These are phyloP conservation scores for Zaprionus nigranus DNA, from an alignment of 1,140 invertebrate genomes.

Conservation along the genomic window DNA sequence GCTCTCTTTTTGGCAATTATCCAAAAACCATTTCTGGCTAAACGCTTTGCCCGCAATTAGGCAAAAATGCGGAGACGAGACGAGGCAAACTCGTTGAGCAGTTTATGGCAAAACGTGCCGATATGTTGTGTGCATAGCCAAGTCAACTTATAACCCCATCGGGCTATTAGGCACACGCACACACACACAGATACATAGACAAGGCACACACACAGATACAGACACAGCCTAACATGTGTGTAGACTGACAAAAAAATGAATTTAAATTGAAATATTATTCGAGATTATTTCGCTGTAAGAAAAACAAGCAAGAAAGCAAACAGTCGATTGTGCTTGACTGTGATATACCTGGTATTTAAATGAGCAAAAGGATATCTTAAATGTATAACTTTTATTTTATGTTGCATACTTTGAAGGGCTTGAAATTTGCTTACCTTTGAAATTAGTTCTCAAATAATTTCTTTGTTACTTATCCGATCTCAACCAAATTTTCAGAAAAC, in stretches of 20 bases:
- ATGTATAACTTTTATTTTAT: too few relatives aligned
- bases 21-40: slow-evolving; percentile 51
- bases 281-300: neutral
- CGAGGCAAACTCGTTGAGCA: slow-evolving; percentile 21
- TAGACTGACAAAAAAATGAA: neutral
- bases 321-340: too few relatives aligned
- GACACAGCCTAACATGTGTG: neutral
- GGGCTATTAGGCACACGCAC: slow-evolving; percentile 4
- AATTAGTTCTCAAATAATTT: too few relatives aligned
- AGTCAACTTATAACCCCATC: slow-evolving; percentile 10
- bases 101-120: slow-evolving; percentile 35
- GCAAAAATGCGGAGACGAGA: slow-evolving; percentile 27
- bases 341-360: too few relatives aligned
- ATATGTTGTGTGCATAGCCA: slow-evolving; percentile 30
- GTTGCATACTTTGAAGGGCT: too few relatives aligned
- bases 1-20: slow-evolving; percentile 45
- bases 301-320: neutral
- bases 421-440: too few relatives aligned
- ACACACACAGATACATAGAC: neutral
- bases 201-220: neutral
- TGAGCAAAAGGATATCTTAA: too few relatives aligned
- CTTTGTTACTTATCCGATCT: too few relatives aligned
- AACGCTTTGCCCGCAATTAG: slow-evolving; percentile 58
- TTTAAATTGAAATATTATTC: slow-evolving; percentile 20
- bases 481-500: too few relatives aligned